These are phyloP conservation scores for Isichthys henryi DNA, from an alignment of 2,113 vertebrate genomes.

Conservation along the genomic window DNA sequence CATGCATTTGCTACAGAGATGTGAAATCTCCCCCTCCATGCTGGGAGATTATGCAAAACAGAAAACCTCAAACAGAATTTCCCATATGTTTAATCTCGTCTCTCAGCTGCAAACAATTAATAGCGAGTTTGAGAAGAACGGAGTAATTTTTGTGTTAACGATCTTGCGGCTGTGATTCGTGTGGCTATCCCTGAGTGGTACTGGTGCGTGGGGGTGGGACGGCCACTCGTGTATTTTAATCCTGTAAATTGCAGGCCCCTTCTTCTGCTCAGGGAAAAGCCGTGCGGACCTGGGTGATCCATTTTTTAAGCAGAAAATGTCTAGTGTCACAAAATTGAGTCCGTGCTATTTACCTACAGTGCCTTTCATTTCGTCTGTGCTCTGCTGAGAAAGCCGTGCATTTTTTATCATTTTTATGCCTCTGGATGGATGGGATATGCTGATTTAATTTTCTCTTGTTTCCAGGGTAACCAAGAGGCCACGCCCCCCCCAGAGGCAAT, in stretches of 20 bases:
- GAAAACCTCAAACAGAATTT: background rate
- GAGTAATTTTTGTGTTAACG: background rate
- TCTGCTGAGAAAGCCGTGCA: background rate
- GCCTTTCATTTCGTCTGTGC: background rate
- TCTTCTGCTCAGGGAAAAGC: background rate
- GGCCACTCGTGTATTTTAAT: background rate
- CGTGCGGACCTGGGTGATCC: background rate
- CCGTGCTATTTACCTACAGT: background rate
- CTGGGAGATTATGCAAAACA: background rate
- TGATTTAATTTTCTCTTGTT: slow-evolving; percentile 18
- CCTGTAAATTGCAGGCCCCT: slow-evolving; percentile 10
- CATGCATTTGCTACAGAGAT: background rate
- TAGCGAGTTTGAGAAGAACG: background rate
- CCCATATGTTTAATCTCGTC: background rate
- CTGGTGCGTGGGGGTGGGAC: background rate
- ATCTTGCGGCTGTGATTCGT: background rate
- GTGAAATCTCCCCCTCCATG: background rate
- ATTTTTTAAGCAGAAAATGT: background rate
- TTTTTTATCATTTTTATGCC: slow-evolving; percentile 2
- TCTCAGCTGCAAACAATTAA: background rate
- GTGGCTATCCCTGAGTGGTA: background rate
- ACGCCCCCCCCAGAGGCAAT: slow-evolving; percentile 84
- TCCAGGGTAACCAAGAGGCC: slow-evolving; percentile 90
- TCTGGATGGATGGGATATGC: background rate
- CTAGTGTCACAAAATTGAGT: slow-evolving; percentile 8